Base-by-base conservation (phyloP, 2,888 invertebrate species). In the Cinara cedri region DNA sequence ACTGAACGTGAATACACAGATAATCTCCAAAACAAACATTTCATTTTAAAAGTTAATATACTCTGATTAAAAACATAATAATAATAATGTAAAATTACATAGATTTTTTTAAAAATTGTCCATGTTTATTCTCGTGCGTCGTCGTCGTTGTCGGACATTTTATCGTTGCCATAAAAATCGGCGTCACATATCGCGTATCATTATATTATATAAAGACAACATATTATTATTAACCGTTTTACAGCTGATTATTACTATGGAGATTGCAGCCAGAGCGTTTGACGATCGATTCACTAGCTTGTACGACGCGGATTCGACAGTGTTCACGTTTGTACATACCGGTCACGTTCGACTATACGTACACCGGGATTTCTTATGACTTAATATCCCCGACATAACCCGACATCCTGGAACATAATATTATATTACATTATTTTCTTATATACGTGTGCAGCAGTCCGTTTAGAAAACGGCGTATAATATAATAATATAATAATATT, bases 281-380 rank as follows among this genome's bases (percentile, higher is more conserved):
- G 14, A 72, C 57, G 72, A 72, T 60, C 26, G 57, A 57, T 72
- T 72, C 72, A 19, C 6, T 11, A n/a, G n/a, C n/a, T n/a, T n/a
- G n/a, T n/a, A 6, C 10, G 72, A 72, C 72, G 60, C 19, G 72
- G 60, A 72, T 72, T 60, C 60, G 19, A 34, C 34, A 34, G 6
- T 34, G 24, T 46, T 1, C 19, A 6, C 19, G n/a, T 60, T 24
- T 60, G 3, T 9, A 1, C 26, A 72, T 14, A 60, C 60, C 11
- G 49, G 72, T 72, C 72, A 72, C 72, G 72, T 72, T 60, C n/a
- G 60, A 34, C 6, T 34, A n/a, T n/a, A n/a, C n/a, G n/a, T n/a
- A 72, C 26, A 49, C 60, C 26, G 26, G 46, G 24, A 46, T 72
- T 49, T 72, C 46, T 49, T 60, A 60, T 14, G 72, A 49, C 57